These are phyloP conservation scores for Cyanoderma ruficeps DNA, from an alignment of 2,113 vertebrate genomes.

Conservation along the genomic window DNA sequence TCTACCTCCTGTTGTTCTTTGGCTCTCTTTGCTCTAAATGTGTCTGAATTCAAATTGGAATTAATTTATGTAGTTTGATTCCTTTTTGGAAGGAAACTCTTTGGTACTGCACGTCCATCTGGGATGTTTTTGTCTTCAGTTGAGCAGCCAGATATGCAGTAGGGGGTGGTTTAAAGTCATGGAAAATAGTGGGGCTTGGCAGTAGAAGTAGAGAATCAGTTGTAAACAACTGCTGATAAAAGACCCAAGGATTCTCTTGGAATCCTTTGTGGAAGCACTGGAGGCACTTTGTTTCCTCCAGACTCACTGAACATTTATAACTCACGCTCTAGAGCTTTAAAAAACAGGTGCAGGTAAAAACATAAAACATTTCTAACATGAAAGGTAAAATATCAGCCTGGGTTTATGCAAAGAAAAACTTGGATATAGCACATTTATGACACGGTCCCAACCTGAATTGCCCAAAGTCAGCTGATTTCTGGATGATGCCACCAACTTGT, in stretches of 20 bases:
- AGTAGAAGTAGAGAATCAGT: background rate
- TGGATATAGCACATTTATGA: background rate
- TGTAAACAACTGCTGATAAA: slow-evolving; percentile 8
- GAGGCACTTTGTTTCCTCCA: background rate
- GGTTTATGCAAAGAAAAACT: background rate
- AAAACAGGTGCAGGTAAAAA: background rate
- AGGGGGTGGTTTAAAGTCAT: background rate
- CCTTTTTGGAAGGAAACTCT: background rate
- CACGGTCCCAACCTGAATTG: background rate
- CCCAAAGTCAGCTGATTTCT: background rate
- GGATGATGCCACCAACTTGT: background rate
- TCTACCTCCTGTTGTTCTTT: background rate
- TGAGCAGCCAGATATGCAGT: background rate
- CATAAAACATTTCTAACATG: background rate
- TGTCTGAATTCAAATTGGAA: background rate
- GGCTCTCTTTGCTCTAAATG: background rate
- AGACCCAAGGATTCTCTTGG: background rate
- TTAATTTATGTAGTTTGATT: background rate
- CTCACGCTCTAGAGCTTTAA: background rate
- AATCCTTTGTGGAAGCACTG: background rate
- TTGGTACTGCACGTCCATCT: background rate
- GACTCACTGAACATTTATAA: background rate
- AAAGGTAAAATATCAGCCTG: background rate
- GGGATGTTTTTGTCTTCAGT: background rate
- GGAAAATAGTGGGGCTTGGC: background rate